Evolutionary conservation across 1,140 invertebrate species (phyloP).

Genomic region (Gryllus bimaculatus): DNA sequence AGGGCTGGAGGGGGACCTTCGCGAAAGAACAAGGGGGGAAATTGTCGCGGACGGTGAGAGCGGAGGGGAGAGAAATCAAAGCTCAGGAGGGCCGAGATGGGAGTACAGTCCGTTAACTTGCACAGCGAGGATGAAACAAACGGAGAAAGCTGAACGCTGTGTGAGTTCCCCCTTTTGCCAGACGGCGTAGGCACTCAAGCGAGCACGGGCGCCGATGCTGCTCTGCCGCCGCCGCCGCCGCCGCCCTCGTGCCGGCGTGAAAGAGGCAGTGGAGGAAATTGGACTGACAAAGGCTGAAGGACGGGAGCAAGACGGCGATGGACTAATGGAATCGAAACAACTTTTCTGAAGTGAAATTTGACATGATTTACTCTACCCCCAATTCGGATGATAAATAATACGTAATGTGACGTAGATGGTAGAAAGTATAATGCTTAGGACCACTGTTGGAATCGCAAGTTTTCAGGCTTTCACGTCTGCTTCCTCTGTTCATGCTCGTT

Average conservation of each 20-base stretch:
- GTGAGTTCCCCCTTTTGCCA: neutral
- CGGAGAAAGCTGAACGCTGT: neutral
- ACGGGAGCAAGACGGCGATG: neutral
- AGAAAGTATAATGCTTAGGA: too few species aligned
- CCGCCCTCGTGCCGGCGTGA: too few species aligned
- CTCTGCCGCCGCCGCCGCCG: too few species aligned
- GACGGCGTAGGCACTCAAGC: neutral
- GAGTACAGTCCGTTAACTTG: neutral
- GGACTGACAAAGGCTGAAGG: neutral
- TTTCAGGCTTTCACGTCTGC: too few species aligned
- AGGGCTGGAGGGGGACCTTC: too few species aligned
- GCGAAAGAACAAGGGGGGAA: too few species aligned
- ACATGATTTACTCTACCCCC: neutral
- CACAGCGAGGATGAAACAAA: neutral
- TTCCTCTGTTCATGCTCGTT: too few species aligned
- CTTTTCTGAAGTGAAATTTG: neutral
- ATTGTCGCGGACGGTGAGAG: too few species aligned
- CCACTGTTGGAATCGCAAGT: too few species aligned
- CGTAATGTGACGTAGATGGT: neutral
- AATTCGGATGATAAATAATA: neutral
- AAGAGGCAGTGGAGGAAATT: neutral
- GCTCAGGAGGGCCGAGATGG: neutral
- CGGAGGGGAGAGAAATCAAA: neutral
- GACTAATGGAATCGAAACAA: neutral
- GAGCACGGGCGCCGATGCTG: too few species aligned